phyloP scores from a whole-genome alignment of 1,140 invertebrate genomes.

The Charaxes varanes region DNA sequence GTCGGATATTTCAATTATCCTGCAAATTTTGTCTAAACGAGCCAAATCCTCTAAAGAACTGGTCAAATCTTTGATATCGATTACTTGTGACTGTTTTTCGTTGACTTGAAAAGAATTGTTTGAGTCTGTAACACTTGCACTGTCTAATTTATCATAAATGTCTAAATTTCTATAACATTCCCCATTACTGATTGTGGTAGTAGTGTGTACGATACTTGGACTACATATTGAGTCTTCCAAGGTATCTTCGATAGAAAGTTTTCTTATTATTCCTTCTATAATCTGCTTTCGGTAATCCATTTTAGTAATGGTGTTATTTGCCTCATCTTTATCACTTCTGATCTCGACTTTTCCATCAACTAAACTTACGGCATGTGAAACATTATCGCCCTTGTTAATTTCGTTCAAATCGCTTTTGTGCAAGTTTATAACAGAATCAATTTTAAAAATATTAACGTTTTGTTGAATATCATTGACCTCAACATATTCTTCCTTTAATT shows the following conservation, averaged over 20 bases:
- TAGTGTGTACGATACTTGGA: slow-evolving; percentile 17
- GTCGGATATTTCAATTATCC: slow-evolving; percentile 65
- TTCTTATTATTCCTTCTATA: slow-evolving; percentile 18
- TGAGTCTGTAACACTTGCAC: slow-evolving; percentile 44
- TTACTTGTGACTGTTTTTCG: slow-evolving; percentile 53
- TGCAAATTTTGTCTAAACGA: slow-evolving; percentile 58
- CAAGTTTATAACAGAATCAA: too few species aligned
- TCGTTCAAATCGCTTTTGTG: too few species aligned
- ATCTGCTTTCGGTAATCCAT: slow-evolving; percentile 19
- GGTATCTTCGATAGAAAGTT: slow-evolving; percentile 5
- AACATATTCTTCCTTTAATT: too few species aligned
- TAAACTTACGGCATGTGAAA: too few species aligned
- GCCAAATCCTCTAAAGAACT: slow-evolving; percentile 55
- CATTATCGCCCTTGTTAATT: too few species aligned
- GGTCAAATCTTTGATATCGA: slow-evolving; percentile 53
- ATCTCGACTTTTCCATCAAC: too few species aligned
- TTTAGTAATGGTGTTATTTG: too few species aligned
- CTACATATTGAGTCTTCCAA: slow-evolving; percentile 2
- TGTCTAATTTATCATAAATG: slow-evolving; percentile 62
- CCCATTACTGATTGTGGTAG: slow-evolving; percentile 17
- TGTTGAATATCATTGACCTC: too few species aligned
- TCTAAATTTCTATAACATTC: slow-evolving; percentile 19
- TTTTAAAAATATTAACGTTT: too few species aligned
- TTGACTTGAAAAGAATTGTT: slow-evolving; percentile 53
- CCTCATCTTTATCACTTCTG: too few species aligned